Base-by-base conservation (phyloP, 2,113 vertebrate species). In the Procapra przewalskii region DNA sequence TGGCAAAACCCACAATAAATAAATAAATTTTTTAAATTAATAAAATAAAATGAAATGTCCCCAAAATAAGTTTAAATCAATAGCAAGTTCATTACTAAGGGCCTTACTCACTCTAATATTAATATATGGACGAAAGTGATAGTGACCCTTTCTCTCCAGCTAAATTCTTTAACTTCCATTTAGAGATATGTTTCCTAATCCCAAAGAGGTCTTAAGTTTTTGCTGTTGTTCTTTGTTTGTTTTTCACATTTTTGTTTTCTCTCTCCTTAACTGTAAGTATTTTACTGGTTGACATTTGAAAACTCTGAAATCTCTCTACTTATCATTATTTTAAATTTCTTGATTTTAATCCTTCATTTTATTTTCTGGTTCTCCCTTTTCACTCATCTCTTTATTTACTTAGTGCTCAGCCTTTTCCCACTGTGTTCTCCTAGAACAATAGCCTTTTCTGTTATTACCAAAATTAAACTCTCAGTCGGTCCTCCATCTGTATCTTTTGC, bases 391-490 rank as follows among this genome's bases (percentile, higher is more conserved):
- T 33, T 67, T 6, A 33, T 14, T 3, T 8, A 27, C 23, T 91
- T 23, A 40, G 36, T n/a, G 1, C 14, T 67, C 79, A 55, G 48
- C 31, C 19, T 59, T 84, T 55, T 4, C 31, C 40, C 50, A 7
- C 17, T 57, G 31, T 3, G 2, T 7, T 71, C 52, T 48, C 48
- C 23, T 50, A 19, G 2, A 40, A 82, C 5, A 40, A 17, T 23
- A 31, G 3, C 10, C 4, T 67, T 27, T 87, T 36, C 57, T 36
- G 31, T 27, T 80, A 12, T n/a, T 36, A 33, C 11, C 55, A 33
- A 29, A n/a, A 7, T 6, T 27, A 86, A 16, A 2, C 3, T 7
- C 0, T 19, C 10, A 3, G 4, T 45, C 11, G 1, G 45, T n/a
- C 15, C 11, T 55, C 25, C 8, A 48, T n/a, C 9, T n/a, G 5